A percentile compares a stretch with the other conserved stretches of the same genome.
Evolutionary conservation across 2,888 invertebrate genomes (phyloP).

Genomic region (Clusia tigrina): DNA sequence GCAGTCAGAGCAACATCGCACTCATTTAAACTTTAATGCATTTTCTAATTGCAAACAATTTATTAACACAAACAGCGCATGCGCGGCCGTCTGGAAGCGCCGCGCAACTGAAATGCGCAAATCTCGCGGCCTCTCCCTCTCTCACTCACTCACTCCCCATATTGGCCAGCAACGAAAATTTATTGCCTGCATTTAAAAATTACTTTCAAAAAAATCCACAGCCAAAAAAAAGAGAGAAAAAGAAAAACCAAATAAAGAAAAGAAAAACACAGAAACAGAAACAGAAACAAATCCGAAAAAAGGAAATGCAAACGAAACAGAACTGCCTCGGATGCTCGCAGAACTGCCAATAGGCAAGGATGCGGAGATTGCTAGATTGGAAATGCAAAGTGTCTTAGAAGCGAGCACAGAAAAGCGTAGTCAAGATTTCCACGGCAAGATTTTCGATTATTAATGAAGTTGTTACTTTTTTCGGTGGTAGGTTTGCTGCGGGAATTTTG

Average conservation of each 20-base stretch:
- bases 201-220: slow-evolving; percentile 2
- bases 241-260: not conserved
- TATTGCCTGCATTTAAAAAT: slow-evolving; percentile 19
- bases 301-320: not conserved
- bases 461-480: slow-evolving; percentile 25
- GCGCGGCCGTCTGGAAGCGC: not conserved
- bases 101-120: too few species aligned
- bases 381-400: not conserved
- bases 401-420: not conserved
- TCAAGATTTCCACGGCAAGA: slow-evolving; percentile 39
- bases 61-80: not conserved
- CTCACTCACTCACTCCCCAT: too few species aligned
- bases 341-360: not conserved
- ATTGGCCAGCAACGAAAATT: slow-evolving; percentile 32
- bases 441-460: slow-evolving; percentile 40
- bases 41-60: slow-evolving; percentile 5
- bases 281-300: not conserved
- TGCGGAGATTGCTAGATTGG: not conserved
- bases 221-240: not conserved
- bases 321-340: not conserved
- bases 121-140: too few species aligned
- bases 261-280: not conserved
- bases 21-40: slow-evolving; percentile 34
- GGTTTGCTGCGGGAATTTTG: not conserved
- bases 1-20: slow-evolving; percentile 25